phyloP scores from a whole-genome alignment of 2,113 vertebrate species.

The Pongo pygmaeus region DNA sequence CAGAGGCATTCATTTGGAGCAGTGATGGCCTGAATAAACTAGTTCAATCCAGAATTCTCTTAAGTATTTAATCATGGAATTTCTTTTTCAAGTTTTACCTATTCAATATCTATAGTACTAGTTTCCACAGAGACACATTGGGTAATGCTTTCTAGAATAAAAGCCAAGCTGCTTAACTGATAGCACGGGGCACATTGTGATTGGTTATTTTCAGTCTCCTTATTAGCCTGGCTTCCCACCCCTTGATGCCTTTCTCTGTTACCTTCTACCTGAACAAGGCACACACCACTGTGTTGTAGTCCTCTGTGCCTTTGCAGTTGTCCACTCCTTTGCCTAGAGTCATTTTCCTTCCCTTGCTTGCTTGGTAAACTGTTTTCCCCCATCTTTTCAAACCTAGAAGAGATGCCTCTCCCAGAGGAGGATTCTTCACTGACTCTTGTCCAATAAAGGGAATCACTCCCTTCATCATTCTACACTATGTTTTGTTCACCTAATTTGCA shows the following conservation, averaged over 20 bases:
- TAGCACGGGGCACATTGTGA: background rate
- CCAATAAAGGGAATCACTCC: background rate
- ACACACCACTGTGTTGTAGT: background rate
- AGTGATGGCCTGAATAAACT: background rate
- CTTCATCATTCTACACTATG: fast-evolving
- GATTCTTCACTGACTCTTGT: background rate
- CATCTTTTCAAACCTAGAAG: background rate
- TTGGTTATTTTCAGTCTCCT: background rate
- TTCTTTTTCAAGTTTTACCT: background rate
- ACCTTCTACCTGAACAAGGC: background rate
- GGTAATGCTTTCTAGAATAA: background rate
- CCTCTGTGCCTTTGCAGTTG: background rate
- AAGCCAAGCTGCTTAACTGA: background rate
- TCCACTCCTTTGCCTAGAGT: background rate
- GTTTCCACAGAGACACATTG: background rate
- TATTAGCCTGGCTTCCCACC: background rate
- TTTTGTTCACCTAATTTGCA: background rate
- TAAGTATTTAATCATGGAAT: background rate
- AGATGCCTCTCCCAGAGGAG: background rate
- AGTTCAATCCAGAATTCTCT: background rate
- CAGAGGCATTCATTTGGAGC: background rate
- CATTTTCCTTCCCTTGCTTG: background rate
- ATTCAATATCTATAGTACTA: background rate
- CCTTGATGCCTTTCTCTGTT: background rate
- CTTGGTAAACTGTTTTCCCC: background rate